Conservation (phyloP, 2,797 vertebrate genomes). For the Protosalanx chinensis region DNA sequence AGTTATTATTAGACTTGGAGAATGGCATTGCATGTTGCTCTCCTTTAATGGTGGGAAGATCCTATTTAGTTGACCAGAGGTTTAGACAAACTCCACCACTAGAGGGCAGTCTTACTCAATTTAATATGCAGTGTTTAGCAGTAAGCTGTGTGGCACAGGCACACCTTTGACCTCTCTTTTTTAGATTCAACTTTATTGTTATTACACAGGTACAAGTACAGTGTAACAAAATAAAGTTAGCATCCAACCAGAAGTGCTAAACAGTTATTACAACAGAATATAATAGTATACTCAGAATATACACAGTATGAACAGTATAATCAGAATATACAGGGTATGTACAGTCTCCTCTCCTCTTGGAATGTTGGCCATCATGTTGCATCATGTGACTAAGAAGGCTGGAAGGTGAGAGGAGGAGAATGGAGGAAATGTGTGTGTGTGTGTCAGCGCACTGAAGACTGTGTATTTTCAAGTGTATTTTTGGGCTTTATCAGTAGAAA, state of each 20-base stretch:
- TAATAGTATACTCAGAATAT: no score
- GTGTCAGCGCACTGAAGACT: neutral
- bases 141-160: neutral
- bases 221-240: no score
- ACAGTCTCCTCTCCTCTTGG: conserved; percentile 10
- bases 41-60: no score
- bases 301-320: no score
- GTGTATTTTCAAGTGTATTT: neutral
- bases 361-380: conserved; percentile 22
- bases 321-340: no score
- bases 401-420: neutral
- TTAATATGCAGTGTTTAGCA: neutral
- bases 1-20: no score
- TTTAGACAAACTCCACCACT: conserved; percentile 34
- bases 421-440: neutral
- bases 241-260: no score
- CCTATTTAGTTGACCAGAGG: neutral
- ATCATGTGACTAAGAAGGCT: conserved; percentile 7
- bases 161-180: neutral
- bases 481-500: neutral
- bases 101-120: conserved; percentile 48
- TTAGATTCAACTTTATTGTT: no score
- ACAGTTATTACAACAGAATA: no score
- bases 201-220: no score
- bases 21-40: no score